Percentiles rank a stretch among this genome's conserved stretches.
Conservation (phyloP, 2,113 vertebrate species). For the Pomatostomus ruficeps region DNA sequence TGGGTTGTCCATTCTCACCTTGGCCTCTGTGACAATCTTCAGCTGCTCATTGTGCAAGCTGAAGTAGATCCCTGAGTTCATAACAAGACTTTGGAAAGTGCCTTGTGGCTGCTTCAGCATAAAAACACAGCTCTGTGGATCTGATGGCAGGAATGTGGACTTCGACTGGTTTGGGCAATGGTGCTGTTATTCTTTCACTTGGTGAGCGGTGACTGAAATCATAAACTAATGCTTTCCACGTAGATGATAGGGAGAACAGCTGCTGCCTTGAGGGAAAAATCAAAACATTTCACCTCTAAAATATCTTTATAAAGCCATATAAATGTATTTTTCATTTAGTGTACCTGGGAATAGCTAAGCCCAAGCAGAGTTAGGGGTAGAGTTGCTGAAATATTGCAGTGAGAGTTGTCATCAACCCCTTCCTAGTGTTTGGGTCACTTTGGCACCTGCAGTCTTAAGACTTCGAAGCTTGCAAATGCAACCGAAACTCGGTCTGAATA, state of each 20-base stretch:
- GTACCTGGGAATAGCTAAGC: background rate
- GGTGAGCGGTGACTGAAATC: background rate
- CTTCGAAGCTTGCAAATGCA: background rate
- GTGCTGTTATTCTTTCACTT: background rate
- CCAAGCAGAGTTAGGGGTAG: background rate
- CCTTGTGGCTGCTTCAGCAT: background rate
- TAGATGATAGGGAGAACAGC: background rate
- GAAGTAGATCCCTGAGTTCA: background rate
- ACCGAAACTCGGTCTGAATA: background rate
- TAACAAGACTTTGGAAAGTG: background rate
- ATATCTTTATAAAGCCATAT: background rate
- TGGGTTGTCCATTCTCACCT: background rate
- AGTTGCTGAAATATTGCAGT: background rate
- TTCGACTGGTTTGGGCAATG: background rate
- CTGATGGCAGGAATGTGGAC: background rate
- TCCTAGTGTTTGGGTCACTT: background rate
- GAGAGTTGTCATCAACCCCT: background rate
- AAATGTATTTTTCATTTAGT: background rate
- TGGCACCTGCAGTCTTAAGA: background rate
- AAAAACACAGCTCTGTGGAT: background rate
- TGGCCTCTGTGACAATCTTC: background rate
- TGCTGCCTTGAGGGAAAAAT: background rate
- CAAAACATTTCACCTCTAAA: background rate
- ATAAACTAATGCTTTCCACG: background rate
- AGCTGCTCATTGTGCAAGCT: background rate